Evolutionary conservation across 2,888 invertebrate species (phyloP), one percentile per base, ranked within the genome.

Genomic region (Drosophila testacea): DNA sequence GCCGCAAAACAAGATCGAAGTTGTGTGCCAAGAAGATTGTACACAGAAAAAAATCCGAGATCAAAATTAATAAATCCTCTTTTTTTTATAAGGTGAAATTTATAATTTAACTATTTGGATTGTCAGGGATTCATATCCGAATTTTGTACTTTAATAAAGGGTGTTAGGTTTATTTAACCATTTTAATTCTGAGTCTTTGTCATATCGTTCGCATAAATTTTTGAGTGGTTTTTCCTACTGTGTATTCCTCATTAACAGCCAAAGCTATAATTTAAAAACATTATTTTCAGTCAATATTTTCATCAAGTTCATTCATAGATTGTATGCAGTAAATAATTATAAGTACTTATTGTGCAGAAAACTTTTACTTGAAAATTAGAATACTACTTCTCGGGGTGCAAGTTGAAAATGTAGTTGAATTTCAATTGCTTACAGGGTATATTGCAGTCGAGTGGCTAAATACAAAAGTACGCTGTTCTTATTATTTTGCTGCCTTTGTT

Each of bases 401-500:
- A 32, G 32, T 32, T 32, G 2, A 1, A 32, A 9, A 7, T 32
- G 6, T 9, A 32, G 38, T 27, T 7, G 5, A 36, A 27, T 28
- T 16, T 54, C 1, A 22, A 55, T 42, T 56, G 32, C 38, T 13
- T 46, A 34, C 42, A 56, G 60, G 73, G 66, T 74, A 74, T 72
- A 34, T 52, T 4, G 39, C 11, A 46, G 60, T 71, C 65, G 56
- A 16, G 9, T 55, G 39, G 44, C 55, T 32, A 10, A 39, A 0
- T 28, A 5, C 10, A 36, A 44, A 32, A 38, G 42, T 34, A 22
- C 30, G 13, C 16, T 38, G 28, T 38, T 46, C 46, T 36, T 2
- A 36, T 10, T 30, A 62, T 72, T 79, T 64, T 47, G 72, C 67
- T 76, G 74, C 65, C 71, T 82, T 85, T 85, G 88, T 88, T 85